Percentiles rank a stretch among this genome's conserved stretches.
These are phyloP conservation scores for Drosophila leontia DNA, from an alignment of 1,140 invertebrate species.

Conservation along the genomic window DNA sequence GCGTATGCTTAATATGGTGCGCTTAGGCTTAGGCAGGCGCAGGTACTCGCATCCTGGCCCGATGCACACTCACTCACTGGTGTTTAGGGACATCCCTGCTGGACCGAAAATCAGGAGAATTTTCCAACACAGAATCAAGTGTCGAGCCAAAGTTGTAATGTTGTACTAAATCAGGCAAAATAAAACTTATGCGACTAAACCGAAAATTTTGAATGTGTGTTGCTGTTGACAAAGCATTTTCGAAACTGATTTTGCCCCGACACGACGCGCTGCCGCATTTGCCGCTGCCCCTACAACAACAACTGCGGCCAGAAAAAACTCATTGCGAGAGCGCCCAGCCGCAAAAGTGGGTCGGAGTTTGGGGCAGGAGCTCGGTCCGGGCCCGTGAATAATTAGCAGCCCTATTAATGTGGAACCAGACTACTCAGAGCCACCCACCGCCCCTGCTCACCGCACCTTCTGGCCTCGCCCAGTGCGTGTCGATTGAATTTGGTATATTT, in stretches of 20 bases:
- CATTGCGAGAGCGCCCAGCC: slow-evolving; percentile 57
- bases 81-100: slow-evolving; percentile 12
- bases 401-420: slow-evolving; percentile 55
- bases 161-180: slow-evolving; percentile 67
- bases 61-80: slow-evolving; percentile 54
- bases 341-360: slow-evolving; percentile 48
- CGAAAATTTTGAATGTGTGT: slow-evolving; percentile 82
- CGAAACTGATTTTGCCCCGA: slow-evolving; percentile 76
- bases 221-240: slow-evolving; percentile 84
- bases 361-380: slow-evolving; percentile 10
- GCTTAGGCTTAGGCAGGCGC: slow-evolving; percentile 32
- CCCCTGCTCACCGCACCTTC: background rate
- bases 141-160: slow-evolving; percentile 59
- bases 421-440: background rate
- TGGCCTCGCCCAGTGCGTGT: slow-evolving; percentile 33
- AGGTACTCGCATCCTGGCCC: slow-evolving; percentile 12
- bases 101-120: slow-evolving; percentile 23
- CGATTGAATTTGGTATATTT: slow-evolving; percentile 60
- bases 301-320: slow-evolving; percentile 61
- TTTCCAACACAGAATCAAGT: slow-evolving; percentile 48
- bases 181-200: slow-evolving; percentile 82
- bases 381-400: slow-evolving; percentile 75
- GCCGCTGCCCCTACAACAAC: slow-evolving; percentile 28
- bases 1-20: slow-evolving; percentile 30
- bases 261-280: slow-evolving; percentile 44